phyloP scores from a whole-genome alignment of 2,888 invertebrate species.

The Cryptops parisi region DNA sequence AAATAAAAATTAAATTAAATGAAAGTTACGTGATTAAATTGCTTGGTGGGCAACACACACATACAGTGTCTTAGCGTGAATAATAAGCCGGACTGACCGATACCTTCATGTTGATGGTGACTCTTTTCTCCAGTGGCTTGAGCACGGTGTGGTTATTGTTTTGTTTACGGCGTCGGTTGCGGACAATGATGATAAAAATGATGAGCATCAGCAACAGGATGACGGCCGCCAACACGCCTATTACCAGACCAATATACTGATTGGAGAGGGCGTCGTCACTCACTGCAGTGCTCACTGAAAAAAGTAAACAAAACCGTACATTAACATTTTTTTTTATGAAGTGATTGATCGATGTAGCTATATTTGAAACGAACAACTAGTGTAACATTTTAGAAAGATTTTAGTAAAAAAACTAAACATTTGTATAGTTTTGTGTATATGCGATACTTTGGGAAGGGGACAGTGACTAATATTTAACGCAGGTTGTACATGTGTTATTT shows the following conservation, averaged over 20 bases:
- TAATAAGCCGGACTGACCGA: constrained; percentile 12
- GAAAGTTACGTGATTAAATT: background rate
- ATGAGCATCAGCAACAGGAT: constrained; percentile 55
- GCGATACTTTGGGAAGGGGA: no score
- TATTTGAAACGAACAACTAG: no score
- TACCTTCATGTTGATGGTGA: constrained; percentile 53
- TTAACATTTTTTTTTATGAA: no score
- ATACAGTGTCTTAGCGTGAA: constrained; percentile 9
- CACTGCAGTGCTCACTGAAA: constrained; percentile 21
- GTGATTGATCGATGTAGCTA: no score
- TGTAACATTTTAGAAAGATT: no score
- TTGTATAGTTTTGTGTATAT: no score
- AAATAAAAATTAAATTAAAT: no score
- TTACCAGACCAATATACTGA: constrained; percentile 56
- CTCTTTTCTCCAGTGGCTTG: constrained; percentile 43
- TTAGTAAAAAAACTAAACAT: no score
- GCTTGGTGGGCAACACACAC: background rate
- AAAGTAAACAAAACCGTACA: constrained; percentile 6
- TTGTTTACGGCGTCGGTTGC: constrained; percentile 52
- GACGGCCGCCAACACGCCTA: constrained; percentile 58
- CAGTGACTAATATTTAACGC: no score
- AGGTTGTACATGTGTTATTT: no score
- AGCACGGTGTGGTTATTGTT: constrained; percentile 31
- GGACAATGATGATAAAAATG: constrained; percentile 53
- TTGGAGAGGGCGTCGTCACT: constrained; percentile 37